phyloP scores from a whole-genome alignment of 64 coral and sea anemone species.

The Catalaphyllia jardinei region DNA sequence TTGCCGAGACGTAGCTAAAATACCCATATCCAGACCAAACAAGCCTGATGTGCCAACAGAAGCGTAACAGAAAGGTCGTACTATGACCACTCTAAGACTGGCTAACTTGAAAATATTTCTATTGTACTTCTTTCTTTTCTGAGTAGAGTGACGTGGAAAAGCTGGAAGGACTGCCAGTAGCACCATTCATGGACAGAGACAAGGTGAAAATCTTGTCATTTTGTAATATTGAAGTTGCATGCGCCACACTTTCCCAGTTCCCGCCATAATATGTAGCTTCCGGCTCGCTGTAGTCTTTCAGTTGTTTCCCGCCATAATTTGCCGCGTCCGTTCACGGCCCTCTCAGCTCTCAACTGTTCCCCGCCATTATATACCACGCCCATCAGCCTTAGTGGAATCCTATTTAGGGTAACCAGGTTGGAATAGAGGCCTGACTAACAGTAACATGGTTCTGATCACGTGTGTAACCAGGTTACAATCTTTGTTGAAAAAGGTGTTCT shows the following conservation, averaged over 20 bases:
- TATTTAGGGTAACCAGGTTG: too few relatives aligned
- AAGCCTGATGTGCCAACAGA: too few relatives aligned
- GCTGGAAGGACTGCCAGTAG: slow-evolving; percentile 83
- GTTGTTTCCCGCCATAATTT: not conserved
- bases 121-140: not conserved
- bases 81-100: not conserved
- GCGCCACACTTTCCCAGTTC: too few relatives aligned
- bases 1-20: too few relatives aligned
- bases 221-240: too few relatives aligned
- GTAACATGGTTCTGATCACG: too few relatives aligned
- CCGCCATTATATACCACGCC: not conserved
- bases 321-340: too few relatives aligned
- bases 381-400: not conserved
- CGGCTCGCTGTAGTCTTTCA: not conserved
- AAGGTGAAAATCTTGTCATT: slow-evolving; percentile 33
- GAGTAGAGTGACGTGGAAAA: slow-evolving; percentile 93
- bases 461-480: too few relatives aligned
- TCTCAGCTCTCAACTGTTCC: not conserved
- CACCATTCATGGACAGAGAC: slow-evolving; percentile 93
- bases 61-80: too few relatives aligned
- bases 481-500: too few relatives aligned
- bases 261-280: not conserved
- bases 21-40: not conserved
- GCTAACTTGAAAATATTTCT: not conserved
- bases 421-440: too few relatives aligned